These are phyloP conservation scores for Lumbricus terrestris DNA, from an alignment of 2,888 invertebrate species.

Conservation along the genomic window DNA sequence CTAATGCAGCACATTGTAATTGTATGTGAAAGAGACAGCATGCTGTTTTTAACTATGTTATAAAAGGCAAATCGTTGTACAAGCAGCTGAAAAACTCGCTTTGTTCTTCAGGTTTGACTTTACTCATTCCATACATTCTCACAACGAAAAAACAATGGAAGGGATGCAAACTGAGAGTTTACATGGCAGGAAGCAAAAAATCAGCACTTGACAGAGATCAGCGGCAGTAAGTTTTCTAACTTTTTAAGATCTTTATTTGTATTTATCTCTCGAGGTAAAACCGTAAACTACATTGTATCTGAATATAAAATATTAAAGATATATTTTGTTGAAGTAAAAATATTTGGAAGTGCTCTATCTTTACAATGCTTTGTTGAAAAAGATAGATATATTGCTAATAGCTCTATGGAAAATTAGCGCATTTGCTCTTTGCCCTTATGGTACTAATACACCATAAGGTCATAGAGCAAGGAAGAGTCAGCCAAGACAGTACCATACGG, in stretches of 20 bases:
- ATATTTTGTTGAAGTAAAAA: slow-evolving; percentile 42
- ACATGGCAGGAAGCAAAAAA: slow-evolving; percentile 71
- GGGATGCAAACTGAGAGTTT: slow-evolving; percentile 60
- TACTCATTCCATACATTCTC: slow-evolving; percentile 82
- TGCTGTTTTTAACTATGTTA: neutral
- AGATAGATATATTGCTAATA: no score
- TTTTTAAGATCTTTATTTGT: slow-evolving; percentile 17
- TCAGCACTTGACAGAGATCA: slow-evolving; percentile 87
- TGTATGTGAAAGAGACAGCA: neutral
- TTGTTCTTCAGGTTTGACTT: slow-evolving; percentile 68
- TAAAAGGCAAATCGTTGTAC: neutral
- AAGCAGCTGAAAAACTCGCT: neutral
- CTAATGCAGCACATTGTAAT: neutral
- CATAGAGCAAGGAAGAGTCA: no score
- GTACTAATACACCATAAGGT: no score
- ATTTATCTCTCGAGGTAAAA: neutral
- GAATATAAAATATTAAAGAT: neutral
- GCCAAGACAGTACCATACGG: no score
- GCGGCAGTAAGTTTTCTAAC: slow-evolving; percentile 67
- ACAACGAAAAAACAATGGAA: slow-evolving; percentile 74
- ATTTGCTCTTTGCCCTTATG: neutral
- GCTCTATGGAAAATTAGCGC: no score
- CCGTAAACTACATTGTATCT: neutral
- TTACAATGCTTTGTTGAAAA: neutral
- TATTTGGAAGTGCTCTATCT: neutral